Base-by-base conservation (phyloP, 2,888 invertebrate genomes). In the Troides helena region DNA sequence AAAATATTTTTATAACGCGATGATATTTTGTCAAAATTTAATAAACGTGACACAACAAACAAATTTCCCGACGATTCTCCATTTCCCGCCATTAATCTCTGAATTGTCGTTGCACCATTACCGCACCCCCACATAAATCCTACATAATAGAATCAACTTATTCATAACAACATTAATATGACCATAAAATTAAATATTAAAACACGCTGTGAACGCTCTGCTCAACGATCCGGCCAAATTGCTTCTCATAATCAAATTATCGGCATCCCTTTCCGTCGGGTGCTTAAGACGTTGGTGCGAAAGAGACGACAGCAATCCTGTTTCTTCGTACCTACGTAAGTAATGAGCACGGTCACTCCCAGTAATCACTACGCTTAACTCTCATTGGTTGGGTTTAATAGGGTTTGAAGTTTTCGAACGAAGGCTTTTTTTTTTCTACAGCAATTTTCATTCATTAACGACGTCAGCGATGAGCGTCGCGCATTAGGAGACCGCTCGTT, bases 121-220 rank as follows among this genome's bases (percentile, higher is more conserved):
- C 80, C 75, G 78, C 75, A 80, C 84, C 85, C 84, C 81, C 77
- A 79, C 84, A 86, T 87, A 89, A 90, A 88, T 87, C 82, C 81
- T 78, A 79, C 75, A 80, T 86, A 88, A 87, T 78, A 80, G 76
- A 84, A 85, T 84, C 79, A 83, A 87, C 82, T 85, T 88, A 89
- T 88, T 89, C 88, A 89, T 87, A 90, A 89, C 86, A 87, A 87
- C 76, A 76, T 82, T 88, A 86, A 87, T 88, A 86, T 81, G 80
- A 82, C 85, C 85, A 89, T 89, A 85, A 90, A 87, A 88, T 91
- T 89, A 90, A 92, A 92, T 90, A 81, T 81, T 80, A 89, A 87
- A 89, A 89, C 88, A 86, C 80, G 80, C 85, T 87, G 87, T 87
- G 84, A 81, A 85, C 78, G 76, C 76, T 75, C 76, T 75, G 74